A percentile compares a stretch with the other conserved stretches of the same genome.
These are phyloP conservation scores for Xiphophorus hellerii DNA, from an alignment of 2,113 vertebrate genomes.

Conservation along the genomic window DNA sequence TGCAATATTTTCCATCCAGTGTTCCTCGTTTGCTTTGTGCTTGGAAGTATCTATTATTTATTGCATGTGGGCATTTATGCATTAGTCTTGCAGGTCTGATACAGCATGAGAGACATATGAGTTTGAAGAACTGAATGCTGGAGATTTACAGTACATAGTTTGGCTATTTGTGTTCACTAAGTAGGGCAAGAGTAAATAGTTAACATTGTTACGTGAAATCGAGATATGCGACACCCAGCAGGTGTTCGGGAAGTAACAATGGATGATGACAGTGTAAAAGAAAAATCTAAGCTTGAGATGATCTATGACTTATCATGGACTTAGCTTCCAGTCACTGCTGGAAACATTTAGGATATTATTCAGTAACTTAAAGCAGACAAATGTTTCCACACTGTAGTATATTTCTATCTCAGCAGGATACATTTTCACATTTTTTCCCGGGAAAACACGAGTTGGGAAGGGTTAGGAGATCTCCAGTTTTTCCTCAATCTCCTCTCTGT, in stretches of 20 bases:
- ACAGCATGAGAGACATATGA: background rate
- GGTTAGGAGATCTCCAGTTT: slow-evolving; percentile 47
- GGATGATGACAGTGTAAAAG: slow-evolving; percentile 3
- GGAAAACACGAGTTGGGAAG: slow-evolving; percentile 29
- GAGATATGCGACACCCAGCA: slow-evolving; percentile 39
- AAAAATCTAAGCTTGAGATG: background rate
- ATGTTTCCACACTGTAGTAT: slow-evolving; percentile 23
- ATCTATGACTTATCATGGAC: background rate
- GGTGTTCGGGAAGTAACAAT: slow-evolving; percentile 35
- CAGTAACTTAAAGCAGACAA: slow-evolving; percentile 22
- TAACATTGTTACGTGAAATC: slow-evolving; percentile 53
- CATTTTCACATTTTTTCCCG: slow-evolving; percentile 14
- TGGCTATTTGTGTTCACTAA: slow-evolving; percentile 56
- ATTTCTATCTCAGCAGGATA: slow-evolving; percentile 16
- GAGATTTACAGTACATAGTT: background rate
- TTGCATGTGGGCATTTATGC: background rate
- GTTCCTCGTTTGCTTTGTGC: background rate
- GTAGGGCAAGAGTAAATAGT: slow-evolving; percentile 68
- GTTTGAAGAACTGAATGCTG: slow-evolving; percentile 2
- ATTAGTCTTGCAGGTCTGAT: slow-evolving; percentile 3
- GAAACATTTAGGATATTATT: background rate
- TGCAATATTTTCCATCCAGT: background rate
- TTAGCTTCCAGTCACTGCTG: slow-evolving; percentile 1
- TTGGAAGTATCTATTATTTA: background rate
- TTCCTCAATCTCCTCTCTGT: slow-evolving; percentile 41